Conservation (phyloP, 1,140 invertebrate genomes). For the Drosophila repletoides region DNA sequence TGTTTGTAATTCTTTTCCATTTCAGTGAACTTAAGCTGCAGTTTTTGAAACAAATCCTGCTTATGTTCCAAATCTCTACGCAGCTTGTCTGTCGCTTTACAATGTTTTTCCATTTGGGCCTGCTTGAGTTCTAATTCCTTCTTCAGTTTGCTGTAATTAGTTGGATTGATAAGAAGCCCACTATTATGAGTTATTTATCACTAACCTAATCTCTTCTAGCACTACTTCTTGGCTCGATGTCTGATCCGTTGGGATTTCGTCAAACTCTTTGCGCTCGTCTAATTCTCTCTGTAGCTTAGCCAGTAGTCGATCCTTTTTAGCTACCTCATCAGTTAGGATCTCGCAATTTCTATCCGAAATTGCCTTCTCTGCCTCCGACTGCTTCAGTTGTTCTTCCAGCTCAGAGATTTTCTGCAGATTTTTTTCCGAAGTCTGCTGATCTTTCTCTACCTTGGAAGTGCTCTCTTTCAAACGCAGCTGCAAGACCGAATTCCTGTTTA, state of each 20-base stretch:
- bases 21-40: not conserved
- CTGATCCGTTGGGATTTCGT: not conserved
- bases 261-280: not conserved
- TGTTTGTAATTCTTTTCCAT: slow-evolving; percentile 36
- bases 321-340: not conserved
- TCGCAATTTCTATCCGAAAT: not conserved
- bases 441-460: not conserved
- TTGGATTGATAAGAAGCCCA: no score
- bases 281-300: not conserved
- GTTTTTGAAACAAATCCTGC: not conserved
- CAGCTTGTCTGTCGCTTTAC: not conserved
- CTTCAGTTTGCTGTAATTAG: no score
- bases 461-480: not conserved
- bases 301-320: not conserved
- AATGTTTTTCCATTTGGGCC: not conserved
- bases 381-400: not conserved
- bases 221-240: not conserved
- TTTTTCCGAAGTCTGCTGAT: not conserved
- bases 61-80: slow-evolving; percentile 9
- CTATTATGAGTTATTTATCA: no score
- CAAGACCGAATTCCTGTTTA: slow-evolving; percentile 15
- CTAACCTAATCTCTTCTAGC: not conserved
- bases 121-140: not conserved
- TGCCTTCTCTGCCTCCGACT: not conserved
- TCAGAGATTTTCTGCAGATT: not conserved